A percentile compares a stretch with the other conserved stretches of the same genome.
phyloP scores from a whole-genome alignment of 2,113 vertebrate species.

The Gavia stellata region DNA sequence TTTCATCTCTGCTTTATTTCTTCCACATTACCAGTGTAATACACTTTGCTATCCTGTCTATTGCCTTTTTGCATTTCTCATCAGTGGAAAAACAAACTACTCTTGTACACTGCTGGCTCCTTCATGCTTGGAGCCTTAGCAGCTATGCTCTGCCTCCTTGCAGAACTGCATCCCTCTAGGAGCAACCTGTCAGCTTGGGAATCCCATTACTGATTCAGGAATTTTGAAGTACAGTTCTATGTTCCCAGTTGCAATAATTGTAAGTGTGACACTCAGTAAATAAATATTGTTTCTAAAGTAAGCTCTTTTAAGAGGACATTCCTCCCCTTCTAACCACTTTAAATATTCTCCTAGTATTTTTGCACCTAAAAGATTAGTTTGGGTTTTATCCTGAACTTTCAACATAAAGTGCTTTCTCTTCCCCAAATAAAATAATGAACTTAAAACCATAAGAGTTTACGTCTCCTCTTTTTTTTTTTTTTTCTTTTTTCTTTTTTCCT shows the following conservation, averaged over 20 bases:
- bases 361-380: not conserved
- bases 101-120: not conserved
- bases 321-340: not conserved
- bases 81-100: not conserved
- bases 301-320: not conserved
- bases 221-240: not conserved
- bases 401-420: not conserved
- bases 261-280: not conserved
- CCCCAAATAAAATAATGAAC: not conserved
- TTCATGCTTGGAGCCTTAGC: not conserved
- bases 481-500: fast-evolving
- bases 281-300: not conserved
- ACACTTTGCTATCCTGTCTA: not conserved
- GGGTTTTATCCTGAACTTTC: not conserved
- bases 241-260: not conserved
- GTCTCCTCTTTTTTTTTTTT: fast-evolving
- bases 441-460: not conserved
- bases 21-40: not conserved
- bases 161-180: not conserved
- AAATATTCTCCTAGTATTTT: not conserved
- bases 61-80: not conserved
- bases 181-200: not conserved
- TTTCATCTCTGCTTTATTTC: not conserved
- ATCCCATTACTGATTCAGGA: not conserved
- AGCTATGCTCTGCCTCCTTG: not conserved